A percentile compares a stretch with the other conserved stretches of the same genome.
Evolutionary conservation across 2,113 vertebrate species (phyloP).

Genomic region (Rhinolophus sinicus): DNA sequence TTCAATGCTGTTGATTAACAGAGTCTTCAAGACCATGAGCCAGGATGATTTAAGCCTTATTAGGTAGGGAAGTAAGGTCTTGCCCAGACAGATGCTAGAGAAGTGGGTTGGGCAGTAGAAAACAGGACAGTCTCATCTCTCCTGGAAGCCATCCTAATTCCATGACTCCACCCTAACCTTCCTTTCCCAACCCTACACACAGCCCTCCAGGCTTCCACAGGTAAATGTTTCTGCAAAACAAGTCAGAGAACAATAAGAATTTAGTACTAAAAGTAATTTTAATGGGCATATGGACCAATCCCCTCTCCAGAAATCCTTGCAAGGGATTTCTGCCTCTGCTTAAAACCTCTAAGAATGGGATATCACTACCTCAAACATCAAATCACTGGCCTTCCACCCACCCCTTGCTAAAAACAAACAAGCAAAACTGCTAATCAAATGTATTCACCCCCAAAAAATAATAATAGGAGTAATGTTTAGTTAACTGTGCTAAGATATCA

Average conservation of each 20-base stretch:
- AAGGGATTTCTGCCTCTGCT: background rate
- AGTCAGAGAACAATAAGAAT: background rate
- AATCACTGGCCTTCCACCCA: background rate
- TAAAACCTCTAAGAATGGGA: background rate
- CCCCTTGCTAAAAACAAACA: background rate
- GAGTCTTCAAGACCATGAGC: background rate
- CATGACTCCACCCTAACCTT: background rate
- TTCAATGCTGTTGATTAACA: background rate
- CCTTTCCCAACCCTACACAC: background rate
- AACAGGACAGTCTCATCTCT: background rate
- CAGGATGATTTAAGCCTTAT: background rate
- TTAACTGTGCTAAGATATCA: background rate
- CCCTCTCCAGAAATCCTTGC: background rate
- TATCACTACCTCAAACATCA: background rate
- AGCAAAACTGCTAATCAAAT: background rate
- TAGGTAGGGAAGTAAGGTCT: background rate
- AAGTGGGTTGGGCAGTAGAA: background rate
- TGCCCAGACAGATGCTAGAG: background rate
- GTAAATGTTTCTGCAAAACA: background rate
- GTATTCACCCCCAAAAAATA: background rate
- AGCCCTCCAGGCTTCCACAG: background rate
- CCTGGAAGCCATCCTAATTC: conserved; percentile 13
- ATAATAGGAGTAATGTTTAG: background rate
- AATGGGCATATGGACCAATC: background rate
- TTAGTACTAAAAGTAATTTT: background rate